Evolutionary conservation across 2,113 vertebrate genomes (phyloP), one percentile per base, ranked within the genome.

Genomic region (Benitochromis conjunctus): DNA sequence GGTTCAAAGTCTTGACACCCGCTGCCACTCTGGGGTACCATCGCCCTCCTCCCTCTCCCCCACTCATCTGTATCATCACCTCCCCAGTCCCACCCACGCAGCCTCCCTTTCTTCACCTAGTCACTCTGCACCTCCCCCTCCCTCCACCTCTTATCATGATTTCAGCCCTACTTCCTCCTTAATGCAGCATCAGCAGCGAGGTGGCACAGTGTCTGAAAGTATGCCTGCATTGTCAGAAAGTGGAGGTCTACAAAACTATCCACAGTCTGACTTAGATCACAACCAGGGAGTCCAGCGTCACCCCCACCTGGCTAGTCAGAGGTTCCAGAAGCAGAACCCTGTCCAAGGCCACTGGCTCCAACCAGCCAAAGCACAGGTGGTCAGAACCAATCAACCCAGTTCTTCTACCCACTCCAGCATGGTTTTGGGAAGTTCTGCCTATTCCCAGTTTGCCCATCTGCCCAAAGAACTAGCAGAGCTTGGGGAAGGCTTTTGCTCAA

Each of bases 131-230:
- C 97, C 51, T 95, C 97, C 0, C 96, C 97, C 83, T 97, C 96
- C 0, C 96, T 97, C 81, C 1, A 95, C 96, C 38, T 96, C 97
- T 7, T 98, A 98, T 19, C 74, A 79, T 92, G 96, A 97, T 54
- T 98, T 98, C 92, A 98, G 97, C 91, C 97, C 97, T 2, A 97
- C 97, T 0, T 96, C 97, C 0, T 98, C 98, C 7, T 97, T 97
- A 1, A 94, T 98, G 11, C 97, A 97, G 9, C 97, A 97, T 81
- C 98, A 97, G 90, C 98, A 97, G 31, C 96, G 97, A 0, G 95
- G 96, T 88, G 97, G 96, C 83, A 96, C 97, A 19, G 95, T 97
- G 0, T 96, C 97, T 0, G 98, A 99, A 41, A 96, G 95, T 83
- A 46, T 82, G 64, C 79, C 85, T 36, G 53, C 71, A 1, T 14